These are phyloP conservation scores for Timema cristinae DNA, from an alignment of 2,888 invertebrate species.

Conservation along the genomic window DNA sequence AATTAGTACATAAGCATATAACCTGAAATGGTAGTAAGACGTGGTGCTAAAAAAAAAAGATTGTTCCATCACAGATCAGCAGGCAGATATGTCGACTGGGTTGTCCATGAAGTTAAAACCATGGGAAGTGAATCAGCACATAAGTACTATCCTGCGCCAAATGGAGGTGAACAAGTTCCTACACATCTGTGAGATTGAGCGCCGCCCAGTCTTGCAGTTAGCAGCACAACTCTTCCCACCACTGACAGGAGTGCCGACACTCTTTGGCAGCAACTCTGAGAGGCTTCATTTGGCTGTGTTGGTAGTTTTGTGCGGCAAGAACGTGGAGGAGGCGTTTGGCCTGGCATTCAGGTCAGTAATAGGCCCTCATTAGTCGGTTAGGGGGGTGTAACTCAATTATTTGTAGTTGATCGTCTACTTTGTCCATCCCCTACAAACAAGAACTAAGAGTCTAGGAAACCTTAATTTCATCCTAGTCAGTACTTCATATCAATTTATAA, in stretches of 20 bases:
- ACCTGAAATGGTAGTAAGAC: too few relatives aligned
- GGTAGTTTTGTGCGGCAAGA: slow-evolving; percentile 61
- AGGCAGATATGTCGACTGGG: too few relatives aligned
- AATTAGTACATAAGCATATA: too few relatives aligned
- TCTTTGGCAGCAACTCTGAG: slow-evolving; percentile 66
- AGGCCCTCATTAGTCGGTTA: neutral
- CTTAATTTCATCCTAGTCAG: too few relatives aligned
- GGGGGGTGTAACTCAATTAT: too few relatives aligned
- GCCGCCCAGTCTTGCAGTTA: slow-evolving; percentile 19
- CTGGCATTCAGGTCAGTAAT: slow-evolving; percentile 62
- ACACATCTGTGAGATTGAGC: slow-evolving; percentile 57
- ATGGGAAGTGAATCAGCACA: slow-evolving; percentile 68
- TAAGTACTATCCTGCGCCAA: slow-evolving; percentile 76
- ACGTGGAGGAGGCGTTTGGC: slow-evolving; percentile 67
- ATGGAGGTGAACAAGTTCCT: slow-evolving; percentile 74
- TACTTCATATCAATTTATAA: too few relatives aligned
- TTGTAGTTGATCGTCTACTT: too few relatives aligned
- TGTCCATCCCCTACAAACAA: too few relatives aligned
- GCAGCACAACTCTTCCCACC: neutral
- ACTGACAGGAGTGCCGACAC: slow-evolving; percentile 53
- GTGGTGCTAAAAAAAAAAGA: too few relatives aligned
- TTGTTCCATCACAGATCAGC: too few relatives aligned
- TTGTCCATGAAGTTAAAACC: slow-evolving; percentile 63
- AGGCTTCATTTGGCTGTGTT: slow-evolving; percentile 66
- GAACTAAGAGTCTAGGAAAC: too few relatives aligned